These are phyloP conservation scores for Myiothlypis chrysogaster DNA, from an alignment of 2,797 vertebrate genomes.

Conservation along the genomic window DNA sequence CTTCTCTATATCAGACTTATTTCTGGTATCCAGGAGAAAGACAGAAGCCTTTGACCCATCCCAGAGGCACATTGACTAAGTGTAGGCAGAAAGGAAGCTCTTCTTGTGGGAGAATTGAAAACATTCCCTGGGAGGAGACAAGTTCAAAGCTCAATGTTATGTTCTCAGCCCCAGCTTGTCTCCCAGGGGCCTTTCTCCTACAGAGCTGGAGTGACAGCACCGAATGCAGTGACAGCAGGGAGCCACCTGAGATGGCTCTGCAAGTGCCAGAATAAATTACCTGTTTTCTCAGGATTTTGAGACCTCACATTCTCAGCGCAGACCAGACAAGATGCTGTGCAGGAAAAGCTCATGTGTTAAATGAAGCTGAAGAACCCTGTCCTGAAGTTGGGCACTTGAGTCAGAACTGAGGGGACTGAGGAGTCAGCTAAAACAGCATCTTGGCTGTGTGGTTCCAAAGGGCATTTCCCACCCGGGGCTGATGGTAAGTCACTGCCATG, in stretches of 20 bases:
- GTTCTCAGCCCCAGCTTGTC: neutral
- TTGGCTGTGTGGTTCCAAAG: neutral
- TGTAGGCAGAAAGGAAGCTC: neutral
- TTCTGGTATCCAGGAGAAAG: neutral
- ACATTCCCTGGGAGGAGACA: neutral
- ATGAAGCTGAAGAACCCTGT: neutral
- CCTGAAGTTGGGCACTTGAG: neutral
- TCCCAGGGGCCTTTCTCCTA: neutral
- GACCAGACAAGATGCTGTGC: neutral
- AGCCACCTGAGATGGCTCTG: neutral
- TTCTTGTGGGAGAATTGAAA: neutral
- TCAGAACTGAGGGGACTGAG: neutral
- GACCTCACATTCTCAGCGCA: fast-evolving
- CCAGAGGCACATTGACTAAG: neutral
- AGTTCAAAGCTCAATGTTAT: neutral
- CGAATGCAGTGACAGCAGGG: neutral
- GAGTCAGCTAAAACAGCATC: neutral
- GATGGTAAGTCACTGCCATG: neutral
- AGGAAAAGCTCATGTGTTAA: neutral
- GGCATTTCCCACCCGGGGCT: neutral
- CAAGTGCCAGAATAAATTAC: neutral
- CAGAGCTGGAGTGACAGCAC: neutral
- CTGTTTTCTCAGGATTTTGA: neutral
- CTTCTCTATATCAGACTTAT: neutral
- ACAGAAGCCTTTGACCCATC: neutral